phyloP scores from a whole-genome alignment of 2,113 vertebrate genomes.

The Climacteris rufus region DNA sequence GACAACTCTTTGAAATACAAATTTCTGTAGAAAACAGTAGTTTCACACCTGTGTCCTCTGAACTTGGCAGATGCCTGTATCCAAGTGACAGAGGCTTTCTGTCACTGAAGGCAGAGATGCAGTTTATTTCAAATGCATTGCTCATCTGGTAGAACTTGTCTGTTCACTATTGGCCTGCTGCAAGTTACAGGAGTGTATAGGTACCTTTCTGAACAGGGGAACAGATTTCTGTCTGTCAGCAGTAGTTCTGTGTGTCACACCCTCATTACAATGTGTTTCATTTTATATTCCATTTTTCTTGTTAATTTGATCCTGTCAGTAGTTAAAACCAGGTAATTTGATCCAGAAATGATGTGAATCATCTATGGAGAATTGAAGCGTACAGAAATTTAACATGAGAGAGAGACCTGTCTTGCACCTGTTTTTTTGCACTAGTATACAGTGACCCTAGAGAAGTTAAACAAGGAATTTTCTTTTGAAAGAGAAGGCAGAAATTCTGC shows the following conservation, averaged over 20 bases:
- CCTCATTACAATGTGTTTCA: slow-evolving; percentile 43
- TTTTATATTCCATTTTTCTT: slow-evolving; percentile 45
- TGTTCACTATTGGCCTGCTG: neutral
- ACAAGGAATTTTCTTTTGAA: slow-evolving; percentile 33
- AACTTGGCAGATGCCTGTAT: neutral
- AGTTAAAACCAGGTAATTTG: slow-evolving; percentile 55
- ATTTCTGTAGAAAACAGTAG: neutral
- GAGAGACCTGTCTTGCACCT: slow-evolving; percentile 23
- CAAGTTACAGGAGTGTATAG: neutral
- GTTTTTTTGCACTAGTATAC: slow-evolving; percentile 19
- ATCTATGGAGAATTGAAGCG: slow-evolving; percentile 27
- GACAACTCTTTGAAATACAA: neutral
- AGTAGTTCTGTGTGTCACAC: neutral
- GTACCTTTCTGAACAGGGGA: neutral
- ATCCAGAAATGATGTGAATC: slow-evolving; percentile 46
- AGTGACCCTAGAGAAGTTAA: slow-evolving; percentile 31
- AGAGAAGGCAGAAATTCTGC: slow-evolving; percentile 28
- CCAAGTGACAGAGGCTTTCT: neutral
- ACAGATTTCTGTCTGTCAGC: neutral
- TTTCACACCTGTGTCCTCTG: neutral
- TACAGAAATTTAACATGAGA: slow-evolving; percentile 31
- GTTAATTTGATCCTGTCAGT: slow-evolving; percentile 52
- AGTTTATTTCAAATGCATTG: neutral
- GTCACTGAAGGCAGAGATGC: neutral
- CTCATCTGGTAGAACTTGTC: neutral